Percentiles rank a stretch among this genome's conserved stretches.
Conservation (phyloP, 2,888 invertebrate genomes). For the Pristionchus mayeri region DNA sequence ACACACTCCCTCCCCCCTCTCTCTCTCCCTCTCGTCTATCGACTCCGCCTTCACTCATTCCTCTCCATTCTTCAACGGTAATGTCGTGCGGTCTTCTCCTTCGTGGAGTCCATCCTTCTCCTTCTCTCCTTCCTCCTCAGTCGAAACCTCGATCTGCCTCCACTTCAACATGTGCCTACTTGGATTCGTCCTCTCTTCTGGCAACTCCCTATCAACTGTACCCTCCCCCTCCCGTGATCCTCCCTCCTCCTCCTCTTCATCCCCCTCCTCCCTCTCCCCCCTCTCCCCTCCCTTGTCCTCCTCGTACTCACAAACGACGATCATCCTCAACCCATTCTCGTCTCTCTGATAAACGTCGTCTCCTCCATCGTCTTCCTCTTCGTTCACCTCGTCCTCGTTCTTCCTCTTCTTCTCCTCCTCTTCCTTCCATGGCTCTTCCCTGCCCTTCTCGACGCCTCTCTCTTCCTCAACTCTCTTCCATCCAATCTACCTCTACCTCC, state of each 20-base stretch:
- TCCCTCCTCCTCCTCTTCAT: constrained; percentile 14
- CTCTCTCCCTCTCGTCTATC: too few relatives aligned
- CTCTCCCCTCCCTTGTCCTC: background rate
- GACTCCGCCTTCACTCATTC: background rate
- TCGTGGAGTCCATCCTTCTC: constrained; percentile 32
- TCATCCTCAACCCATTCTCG: background rate
- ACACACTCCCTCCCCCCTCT: too few relatives aligned
- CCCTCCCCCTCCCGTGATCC: constrained; percentile 31
- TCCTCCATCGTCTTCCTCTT: background rate
- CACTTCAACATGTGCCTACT: constrained; percentile 1
- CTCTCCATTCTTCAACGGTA: constrained; percentile 31
- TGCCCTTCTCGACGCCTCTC: background rate
- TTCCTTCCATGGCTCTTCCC: constrained; percentile 17
- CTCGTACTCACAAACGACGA: constrained; percentile 13
- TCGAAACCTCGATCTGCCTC: background rate
- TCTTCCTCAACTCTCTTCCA: background rate
- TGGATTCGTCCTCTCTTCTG: background rate
- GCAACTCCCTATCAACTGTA: background rate
- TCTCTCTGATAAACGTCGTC: background rate
- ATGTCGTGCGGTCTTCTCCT: constrained; percentile 14
- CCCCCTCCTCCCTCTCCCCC: background rate
- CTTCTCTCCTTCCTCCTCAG: constrained; percentile 3
- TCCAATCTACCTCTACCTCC: background rate
- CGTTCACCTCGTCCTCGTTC: background rate
- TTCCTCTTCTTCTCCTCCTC: background rate